A percentile compares a stretch with the other conserved stretches of the same genome.
These are phyloP conservation scores for Mesitornis unicolor DNA, from an alignment of 2,113 vertebrate genomes.

Conservation along the genomic window DNA sequence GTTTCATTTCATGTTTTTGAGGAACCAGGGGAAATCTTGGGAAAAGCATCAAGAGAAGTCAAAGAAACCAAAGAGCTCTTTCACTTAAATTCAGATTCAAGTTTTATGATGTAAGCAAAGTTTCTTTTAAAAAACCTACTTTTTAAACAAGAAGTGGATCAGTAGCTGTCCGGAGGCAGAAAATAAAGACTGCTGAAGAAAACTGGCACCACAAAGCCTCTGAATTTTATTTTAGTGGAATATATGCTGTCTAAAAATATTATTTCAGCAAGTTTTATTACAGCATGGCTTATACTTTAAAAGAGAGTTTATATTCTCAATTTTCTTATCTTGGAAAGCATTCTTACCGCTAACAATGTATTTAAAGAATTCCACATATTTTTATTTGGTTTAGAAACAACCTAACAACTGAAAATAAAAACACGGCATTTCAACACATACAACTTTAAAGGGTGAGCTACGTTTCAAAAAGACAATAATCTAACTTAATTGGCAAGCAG, in stretches of 20 bases:
- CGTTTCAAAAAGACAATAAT: neutral
- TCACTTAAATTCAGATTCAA: neutral
- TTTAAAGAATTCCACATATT: neutral
- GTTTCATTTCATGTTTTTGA: slow-evolving; percentile 10
- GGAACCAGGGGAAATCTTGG: neutral
- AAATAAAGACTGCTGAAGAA: neutral
- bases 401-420: neutral
- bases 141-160: neutral
- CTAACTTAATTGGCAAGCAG: neutral
- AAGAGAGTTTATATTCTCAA: neutral
- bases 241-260: neutral
- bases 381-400: neutral
- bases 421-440: neutral
- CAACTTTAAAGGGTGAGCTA: neutral
- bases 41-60: neutral
- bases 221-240: neutral
- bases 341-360: neutral
- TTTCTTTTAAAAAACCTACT: neutral
- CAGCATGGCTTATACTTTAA: neutral
- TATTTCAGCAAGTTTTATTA: neutral
- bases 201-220: neutral
- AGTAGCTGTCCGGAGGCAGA: neutral
- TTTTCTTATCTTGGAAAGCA: neutral
- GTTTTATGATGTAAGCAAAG: neutral
- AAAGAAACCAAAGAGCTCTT: neutral